phyloP scores from a whole-genome alignment of 2,797 vertebrate genomes.

The Spinibarbus caldwelli region DNA sequence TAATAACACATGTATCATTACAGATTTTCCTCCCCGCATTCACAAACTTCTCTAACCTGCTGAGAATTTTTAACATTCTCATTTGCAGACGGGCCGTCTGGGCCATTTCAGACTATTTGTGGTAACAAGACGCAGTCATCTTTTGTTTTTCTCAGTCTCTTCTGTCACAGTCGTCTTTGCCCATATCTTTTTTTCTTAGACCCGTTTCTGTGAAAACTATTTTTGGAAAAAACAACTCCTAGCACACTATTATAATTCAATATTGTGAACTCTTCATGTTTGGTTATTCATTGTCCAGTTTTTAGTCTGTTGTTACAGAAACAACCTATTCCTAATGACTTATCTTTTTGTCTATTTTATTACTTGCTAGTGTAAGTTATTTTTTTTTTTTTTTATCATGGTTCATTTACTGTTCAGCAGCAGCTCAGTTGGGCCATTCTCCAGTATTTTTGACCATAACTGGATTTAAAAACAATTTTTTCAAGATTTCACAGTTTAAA shows the following conservation, averaged over 20 bases:
- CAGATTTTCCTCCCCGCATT: not conserved
- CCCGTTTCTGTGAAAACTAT: too few relatives aligned
- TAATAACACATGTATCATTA: not conserved
- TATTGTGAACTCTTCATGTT: not conserved
- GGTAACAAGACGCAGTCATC: not conserved
- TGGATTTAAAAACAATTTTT: too few relatives aligned
- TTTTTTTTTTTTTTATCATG: too few relatives aligned
- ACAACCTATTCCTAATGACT: not conserved
- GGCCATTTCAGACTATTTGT: conserved; percentile 4
- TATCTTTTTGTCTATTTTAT: not conserved
- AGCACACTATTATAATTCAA: not conserved
- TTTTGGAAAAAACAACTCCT: not conserved
- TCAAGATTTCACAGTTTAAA: too few relatives aligned
- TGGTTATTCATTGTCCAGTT: not conserved
- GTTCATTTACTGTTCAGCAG: too few relatives aligned
- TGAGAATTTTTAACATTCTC: conserved; percentile 3
- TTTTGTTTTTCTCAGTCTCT: not conserved
- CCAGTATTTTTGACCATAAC: too few relatives aligned
- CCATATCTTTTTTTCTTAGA: not conserved
- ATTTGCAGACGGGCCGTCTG: conserved; percentile 9
- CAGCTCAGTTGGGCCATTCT: too few relatives aligned
- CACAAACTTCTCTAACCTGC: conserved; percentile 10
- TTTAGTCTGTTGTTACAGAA: not conserved
- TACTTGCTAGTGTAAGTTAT: too few relatives aligned
- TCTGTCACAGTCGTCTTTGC: not conserved